Evolutionary conservation across 2,113 vertebrate genomes (phyloP).

Genomic region (Nothobranchius furzeri): DNA sequence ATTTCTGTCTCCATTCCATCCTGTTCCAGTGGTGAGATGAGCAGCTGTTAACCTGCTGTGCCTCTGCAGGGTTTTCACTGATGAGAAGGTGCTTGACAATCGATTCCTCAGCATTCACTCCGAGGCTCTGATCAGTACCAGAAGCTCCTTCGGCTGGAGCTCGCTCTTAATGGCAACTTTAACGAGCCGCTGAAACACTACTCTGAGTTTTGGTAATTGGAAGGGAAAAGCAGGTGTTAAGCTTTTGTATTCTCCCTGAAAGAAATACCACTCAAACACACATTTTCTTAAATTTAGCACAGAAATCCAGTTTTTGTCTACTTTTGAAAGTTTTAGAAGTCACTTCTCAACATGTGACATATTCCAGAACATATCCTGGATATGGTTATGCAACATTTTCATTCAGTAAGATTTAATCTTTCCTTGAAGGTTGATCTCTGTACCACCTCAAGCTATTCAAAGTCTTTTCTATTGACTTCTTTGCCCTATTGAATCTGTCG

Average conservation of each 20-base stretch:
- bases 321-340: no score
- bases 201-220: not conserved
- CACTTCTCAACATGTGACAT: no score
- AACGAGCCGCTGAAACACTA: constrained; percentile 3
- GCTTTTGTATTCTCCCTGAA: no score
- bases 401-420: not conserved
- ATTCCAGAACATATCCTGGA: not conserved
- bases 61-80: constrained; percentile 29
- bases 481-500: not conserved
- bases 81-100: constrained; percentile 42
- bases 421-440: not conserved
- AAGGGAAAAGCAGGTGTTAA: no score
- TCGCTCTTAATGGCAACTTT: constrained; percentile 4
- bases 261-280: no score
- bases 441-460: not conserved
- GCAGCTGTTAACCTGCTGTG: constrained; percentile 45
- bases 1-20: constrained; percentile 16
- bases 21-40: constrained; percentile 20
- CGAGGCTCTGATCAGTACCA: constrained; percentile 21
- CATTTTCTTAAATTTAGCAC: no score
- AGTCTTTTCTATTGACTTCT: not conserved
- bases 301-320: no score
- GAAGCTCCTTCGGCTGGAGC: constrained; percentile 5
- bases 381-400: not conserved
- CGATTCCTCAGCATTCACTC: constrained; percentile 28